phyloP scores from a whole-genome alignment of 2,888 invertebrate species.

The Coleophora deauratella region DNA sequence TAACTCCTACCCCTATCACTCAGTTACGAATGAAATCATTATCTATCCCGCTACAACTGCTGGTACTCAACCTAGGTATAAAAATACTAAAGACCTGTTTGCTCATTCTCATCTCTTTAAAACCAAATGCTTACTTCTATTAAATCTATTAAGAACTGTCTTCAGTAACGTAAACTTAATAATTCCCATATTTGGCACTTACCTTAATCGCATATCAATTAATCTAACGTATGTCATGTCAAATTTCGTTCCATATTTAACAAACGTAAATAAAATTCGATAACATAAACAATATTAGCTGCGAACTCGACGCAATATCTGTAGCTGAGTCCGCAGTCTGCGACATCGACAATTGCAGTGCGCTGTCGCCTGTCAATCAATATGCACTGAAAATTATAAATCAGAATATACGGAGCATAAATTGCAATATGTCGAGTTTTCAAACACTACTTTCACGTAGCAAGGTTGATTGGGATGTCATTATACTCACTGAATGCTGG shows the following conservation, averaged over 20 bases:
- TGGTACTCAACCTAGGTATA: too few species aligned
- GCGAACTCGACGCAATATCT: background rate
- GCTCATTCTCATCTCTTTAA: too few species aligned
- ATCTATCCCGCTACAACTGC: too few species aligned
- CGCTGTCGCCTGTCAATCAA: background rate
- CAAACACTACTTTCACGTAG: slow-evolving; percentile 12
- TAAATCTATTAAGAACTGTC: too few species aligned
- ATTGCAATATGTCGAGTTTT: slow-evolving; percentile 14
- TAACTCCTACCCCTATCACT: too few species aligned
- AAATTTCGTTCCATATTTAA: background rate
- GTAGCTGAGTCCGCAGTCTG: background rate
- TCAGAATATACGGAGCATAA: slow-evolving; percentile 21
- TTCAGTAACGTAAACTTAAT: too few species aligned
- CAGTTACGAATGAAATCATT: too few species aligned
- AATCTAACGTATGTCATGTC: background rate
- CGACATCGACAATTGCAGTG: background rate
- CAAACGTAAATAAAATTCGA: background rate
- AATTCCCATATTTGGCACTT: too few species aligned
- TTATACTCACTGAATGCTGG: slow-evolving; percentile 21
- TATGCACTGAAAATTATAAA: slow-evolving; percentile 10
- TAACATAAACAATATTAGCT: background rate
- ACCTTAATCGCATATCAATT: too few species aligned
- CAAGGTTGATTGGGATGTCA: slow-evolving; percentile 14
- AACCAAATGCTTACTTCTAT: too few species aligned
- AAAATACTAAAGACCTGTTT: too few species aligned